Evolutionary conservation across 2,888 invertebrate species (phyloP).

Genomic region (Eudemis profundana): DNA sequence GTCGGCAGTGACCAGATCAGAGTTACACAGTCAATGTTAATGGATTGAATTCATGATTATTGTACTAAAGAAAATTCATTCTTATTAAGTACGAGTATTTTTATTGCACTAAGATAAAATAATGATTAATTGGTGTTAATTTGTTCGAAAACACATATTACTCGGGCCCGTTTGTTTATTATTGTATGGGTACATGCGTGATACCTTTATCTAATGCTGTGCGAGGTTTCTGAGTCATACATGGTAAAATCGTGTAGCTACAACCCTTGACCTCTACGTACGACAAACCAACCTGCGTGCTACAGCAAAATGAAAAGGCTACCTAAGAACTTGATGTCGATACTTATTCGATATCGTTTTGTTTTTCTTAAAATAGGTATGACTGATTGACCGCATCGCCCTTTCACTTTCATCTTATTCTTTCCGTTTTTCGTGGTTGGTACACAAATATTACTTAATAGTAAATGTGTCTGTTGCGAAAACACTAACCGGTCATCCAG

Average conservation of each 20-base stretch:
- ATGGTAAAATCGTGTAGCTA: slow-evolving; percentile 12
- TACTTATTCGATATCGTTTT: neutral
- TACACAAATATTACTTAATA: too few species aligned
- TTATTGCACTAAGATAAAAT: too few species aligned
- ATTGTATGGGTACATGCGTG: neutral
- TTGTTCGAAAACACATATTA: neutral
- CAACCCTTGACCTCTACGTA: slow-evolving; percentile 7
- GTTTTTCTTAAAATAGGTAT: neutral
- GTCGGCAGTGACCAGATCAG: neutral
- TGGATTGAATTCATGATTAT: too few species aligned
- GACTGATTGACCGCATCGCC: too few species aligned
- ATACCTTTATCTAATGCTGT: slow-evolving; percentile 5
- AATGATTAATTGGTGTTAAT: neutral
- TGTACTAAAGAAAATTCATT: too few species aligned
- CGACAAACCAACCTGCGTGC: slow-evolving; percentile 13
- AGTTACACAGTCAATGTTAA: too few species aligned
- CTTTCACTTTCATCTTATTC: too few species aligned
- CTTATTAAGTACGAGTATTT: too few species aligned
- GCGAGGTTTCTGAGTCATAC: slow-evolving; percentile 1
- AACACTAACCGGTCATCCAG: too few species aligned
- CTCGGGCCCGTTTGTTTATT: neutral
- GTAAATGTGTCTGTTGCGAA: too few species aligned
- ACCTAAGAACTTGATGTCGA: neutral
- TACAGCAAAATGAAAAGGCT: too few species aligned
- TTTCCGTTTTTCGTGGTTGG: neutral